Percentiles rank a stretch among this genome's conserved stretches.
Evolutionary conservation across 2,113 vertebrate genomes (phyloP).

Genomic region (Colossoma macropomum): DNA sequence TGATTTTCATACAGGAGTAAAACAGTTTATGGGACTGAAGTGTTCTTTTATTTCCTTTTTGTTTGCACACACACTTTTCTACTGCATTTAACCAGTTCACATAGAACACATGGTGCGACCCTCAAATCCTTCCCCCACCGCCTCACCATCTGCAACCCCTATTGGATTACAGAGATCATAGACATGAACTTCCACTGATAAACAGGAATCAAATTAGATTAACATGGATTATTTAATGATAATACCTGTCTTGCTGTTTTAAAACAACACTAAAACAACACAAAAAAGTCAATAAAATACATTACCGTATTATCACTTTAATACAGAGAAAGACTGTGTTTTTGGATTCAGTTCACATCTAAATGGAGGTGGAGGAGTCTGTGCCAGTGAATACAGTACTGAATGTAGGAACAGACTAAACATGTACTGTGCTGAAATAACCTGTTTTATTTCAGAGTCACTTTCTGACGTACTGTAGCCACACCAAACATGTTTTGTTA

Average conservation of each 20-base stretch:
- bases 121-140: constrained; percentile 1
- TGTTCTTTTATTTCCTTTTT: background rate
- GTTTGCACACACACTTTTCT: background rate
- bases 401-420: background rate
- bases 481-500: constrained; percentile 21
- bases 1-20: background rate
- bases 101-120: background rate
- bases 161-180: background rate
- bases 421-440: background rate
- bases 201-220: background rate
- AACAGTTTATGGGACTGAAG: background rate
- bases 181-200: background rate
- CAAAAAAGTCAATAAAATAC: background rate
- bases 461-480: background rate
- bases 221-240: background rate
- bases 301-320: background rate
- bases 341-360: constrained; percentile 3
- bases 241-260: background rate
- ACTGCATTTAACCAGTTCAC: background rate
- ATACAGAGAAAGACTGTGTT: background rate
- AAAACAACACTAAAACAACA: background rate
- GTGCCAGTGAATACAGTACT: background rate
- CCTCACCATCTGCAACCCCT: background rate
- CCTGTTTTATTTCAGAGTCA: constrained; percentile 8
- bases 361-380: background rate